phyloP scores from a whole-genome alignment of 2,113 vertebrate genomes.

The Saiga tatarica region DNA sequence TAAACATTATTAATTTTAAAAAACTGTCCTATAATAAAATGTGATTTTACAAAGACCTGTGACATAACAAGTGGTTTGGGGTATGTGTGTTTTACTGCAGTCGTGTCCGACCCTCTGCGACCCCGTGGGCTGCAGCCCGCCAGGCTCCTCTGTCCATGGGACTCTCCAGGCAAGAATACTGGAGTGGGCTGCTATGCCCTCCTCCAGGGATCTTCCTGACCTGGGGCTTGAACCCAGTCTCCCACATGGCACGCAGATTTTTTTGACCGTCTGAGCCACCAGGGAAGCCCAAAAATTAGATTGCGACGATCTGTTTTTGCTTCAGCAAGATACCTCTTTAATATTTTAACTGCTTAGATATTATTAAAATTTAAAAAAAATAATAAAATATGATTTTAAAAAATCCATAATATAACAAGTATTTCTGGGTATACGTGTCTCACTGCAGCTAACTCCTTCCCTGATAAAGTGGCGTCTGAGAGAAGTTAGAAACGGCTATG shows the following conservation, averaged over 20 bases:
- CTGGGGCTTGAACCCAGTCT: background rate
- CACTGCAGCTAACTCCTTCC: background rate
- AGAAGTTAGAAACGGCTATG: background rate
- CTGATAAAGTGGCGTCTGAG: background rate
- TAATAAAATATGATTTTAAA: background rate
- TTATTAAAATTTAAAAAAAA: background rate
- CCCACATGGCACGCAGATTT: background rate
- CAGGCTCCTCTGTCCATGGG: background rate
- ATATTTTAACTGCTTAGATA: background rate
- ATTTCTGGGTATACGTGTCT: background rate
- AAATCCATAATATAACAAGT: background rate
- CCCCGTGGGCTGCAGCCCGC: fast-evolving
- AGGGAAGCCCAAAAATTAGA: background rate
- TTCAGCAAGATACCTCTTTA: background rate
- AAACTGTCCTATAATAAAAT: background rate
- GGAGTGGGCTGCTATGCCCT: background rate
- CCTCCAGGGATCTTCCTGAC: background rate
- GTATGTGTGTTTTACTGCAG: background rate
- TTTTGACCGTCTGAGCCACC: background rate
- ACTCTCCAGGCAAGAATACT: background rate
- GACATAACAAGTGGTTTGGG: background rate
- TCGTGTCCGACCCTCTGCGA: fast-evolving
- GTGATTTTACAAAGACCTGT: background rate
- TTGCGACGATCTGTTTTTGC: background rate
- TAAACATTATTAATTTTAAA: conserved; percentile 9